phyloP scores from a whole-genome alignment of 2,113 vertebrate genomes.

The Glaucidium brasilianum region DNA sequence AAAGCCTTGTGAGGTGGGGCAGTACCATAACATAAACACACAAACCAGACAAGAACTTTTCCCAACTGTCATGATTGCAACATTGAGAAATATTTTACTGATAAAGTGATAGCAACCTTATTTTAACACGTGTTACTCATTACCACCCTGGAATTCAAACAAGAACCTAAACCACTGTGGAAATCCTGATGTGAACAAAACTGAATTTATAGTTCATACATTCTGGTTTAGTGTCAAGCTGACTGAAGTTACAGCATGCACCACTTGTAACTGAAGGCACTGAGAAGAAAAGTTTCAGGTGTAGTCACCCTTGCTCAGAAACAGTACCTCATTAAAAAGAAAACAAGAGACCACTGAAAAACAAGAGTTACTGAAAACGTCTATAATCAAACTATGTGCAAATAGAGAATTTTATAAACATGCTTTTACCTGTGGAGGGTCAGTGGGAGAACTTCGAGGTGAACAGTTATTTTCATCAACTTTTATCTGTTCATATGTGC shows the following conservation, averaged over 20 bases:
- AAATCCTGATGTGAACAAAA: background rate
- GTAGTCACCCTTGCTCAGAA: background rate
- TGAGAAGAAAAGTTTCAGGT: background rate
- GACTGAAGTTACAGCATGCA: background rate
- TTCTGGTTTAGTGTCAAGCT: background rate
- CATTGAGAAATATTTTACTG: background rate
- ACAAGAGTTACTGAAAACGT: background rate
- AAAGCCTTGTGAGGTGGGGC: background rate
- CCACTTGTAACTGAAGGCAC: background rate
- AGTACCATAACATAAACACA: background rate
- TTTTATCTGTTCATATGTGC: constrained; percentile 91
- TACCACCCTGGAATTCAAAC: background rate
- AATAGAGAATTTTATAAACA: background rate
- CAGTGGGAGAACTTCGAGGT: constrained; percentile 85
- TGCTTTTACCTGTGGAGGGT: constrained; percentile 89
- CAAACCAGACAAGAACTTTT: background rate
- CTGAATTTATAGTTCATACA: background rate
- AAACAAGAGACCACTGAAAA: background rate
- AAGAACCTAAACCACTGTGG: background rate
- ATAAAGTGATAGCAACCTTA: background rate
- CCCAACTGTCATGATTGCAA: background rate
- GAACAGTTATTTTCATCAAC: constrained; percentile 85
- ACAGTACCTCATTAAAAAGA: background rate
- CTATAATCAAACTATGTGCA: background rate
- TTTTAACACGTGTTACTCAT: background rate